Conservation (phyloP, 2,797 vertebrate species). For the Thalassophryne amazonica region DNA sequence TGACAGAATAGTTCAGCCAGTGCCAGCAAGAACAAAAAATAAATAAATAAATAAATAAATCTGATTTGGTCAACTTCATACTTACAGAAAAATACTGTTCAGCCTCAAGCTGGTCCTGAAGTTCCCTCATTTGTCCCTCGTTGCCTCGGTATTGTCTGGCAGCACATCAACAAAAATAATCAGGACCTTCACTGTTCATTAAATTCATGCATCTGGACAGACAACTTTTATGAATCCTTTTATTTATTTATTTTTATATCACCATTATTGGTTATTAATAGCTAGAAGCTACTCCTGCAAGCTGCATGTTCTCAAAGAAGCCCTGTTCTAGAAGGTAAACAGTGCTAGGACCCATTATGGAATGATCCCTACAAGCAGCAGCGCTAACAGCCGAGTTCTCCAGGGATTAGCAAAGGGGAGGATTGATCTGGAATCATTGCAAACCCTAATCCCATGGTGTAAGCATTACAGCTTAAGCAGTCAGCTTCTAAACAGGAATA, state of each 20-base stretch:
- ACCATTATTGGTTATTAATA: no score
- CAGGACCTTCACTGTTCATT: background rate
- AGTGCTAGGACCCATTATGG: background rate
- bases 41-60: no score
- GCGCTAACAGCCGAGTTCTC: constrained; percentile 8
- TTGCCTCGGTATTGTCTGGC: constrained; percentile 95
- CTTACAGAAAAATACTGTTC: constrained; percentile 99
- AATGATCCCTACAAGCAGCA: background rate
- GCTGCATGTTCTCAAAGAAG: background rate
- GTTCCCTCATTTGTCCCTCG: constrained; percentile 98
- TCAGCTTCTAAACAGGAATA: constrained; percentile 64
- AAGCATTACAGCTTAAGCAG: constrained; percentile 65
- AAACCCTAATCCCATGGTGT: constrained; percentile 68
- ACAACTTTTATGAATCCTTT: no score
- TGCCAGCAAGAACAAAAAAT: no score
- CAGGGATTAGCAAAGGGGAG: constrained; percentile 55
- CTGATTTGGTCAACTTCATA: no score
- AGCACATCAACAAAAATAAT: constrained; percentile 7
- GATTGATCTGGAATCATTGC: constrained; percentile 41
- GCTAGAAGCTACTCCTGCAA: background rate
- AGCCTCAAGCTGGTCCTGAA: constrained; percentile 98
- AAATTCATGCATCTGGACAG: background rate
- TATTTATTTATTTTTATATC: no score
- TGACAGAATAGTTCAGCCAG: constrained; percentile 1
- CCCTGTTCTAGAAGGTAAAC: background rate